Conservation (phyloP, 2,888 invertebrate species). For the Drosophila bunnanda region DNA sequence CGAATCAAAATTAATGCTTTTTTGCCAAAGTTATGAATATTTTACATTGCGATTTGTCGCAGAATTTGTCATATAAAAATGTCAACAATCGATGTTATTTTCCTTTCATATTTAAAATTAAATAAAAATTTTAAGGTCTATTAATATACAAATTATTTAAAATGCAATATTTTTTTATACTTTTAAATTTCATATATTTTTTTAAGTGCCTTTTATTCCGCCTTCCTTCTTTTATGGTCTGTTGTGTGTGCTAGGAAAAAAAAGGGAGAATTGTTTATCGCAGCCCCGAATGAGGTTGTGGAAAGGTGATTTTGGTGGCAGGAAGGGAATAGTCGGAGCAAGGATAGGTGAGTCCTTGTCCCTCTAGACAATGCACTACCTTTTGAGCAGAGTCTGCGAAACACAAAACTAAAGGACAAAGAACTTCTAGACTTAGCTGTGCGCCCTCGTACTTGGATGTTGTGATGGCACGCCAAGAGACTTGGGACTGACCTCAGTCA, state of each 20-base stretch:
- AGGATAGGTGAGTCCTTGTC: conserved; percentile 23
- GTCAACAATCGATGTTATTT: too few relatives aligned
- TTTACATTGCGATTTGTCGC: too few relatives aligned
- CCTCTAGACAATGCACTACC: conserved; percentile 23
- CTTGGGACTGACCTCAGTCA: not conserved
- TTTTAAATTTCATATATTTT: not conserved
- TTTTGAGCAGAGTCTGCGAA: not conserved
- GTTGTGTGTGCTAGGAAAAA: conserved; percentile 6
- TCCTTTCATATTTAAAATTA: too few relatives aligned
- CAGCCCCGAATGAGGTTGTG: conserved; percentile 13
- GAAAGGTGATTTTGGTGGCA: conserved; percentile 9
- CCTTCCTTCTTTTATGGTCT: conserved; percentile 16
- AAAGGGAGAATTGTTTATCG: conserved; percentile 20
- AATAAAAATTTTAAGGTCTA: too few relatives aligned
- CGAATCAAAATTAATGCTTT: too few relatives aligned
- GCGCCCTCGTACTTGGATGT: conserved; percentile 11
- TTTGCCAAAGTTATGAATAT: too few relatives aligned
- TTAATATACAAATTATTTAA: not conserved
- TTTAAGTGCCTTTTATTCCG: conserved; percentile 7
- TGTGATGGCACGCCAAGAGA: not conserved
- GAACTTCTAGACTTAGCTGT: conserved; percentile 12
- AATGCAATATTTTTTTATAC: not conserved
- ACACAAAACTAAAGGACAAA: conserved; percentile 23
- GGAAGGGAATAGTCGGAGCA: not conserved
- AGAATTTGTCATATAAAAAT: too few relatives aligned